Percentiles rank a stretch among this genome's conserved stretches.
phyloP scores from a whole-genome alignment of 2,888 invertebrate genomes.

The Malthinus flaveolus region DNA sequence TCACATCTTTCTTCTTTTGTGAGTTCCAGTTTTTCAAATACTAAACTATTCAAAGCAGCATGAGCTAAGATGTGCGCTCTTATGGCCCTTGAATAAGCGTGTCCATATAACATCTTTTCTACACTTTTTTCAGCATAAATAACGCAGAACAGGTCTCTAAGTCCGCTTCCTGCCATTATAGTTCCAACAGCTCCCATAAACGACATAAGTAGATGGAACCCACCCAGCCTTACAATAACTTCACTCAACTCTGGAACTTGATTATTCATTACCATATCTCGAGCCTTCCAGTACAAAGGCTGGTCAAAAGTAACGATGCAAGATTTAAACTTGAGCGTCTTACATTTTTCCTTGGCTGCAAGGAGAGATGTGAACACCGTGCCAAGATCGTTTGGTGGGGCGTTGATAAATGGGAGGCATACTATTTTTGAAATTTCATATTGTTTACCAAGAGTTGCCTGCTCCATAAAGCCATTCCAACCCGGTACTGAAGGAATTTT shows the following conservation, averaged over 20 bases:
- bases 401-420: conserved; percentile 45
- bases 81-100: conserved; percentile 2
- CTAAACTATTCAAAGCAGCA: background rate
- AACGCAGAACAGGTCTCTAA: background rate
- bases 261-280: conserved; percentile 4
- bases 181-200: background rate
- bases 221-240: conserved; percentile 6
- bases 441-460: conserved; percentile 27
- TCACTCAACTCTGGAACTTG: conserved; percentile 5
- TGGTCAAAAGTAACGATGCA: conserved; percentile 7
- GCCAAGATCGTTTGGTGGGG: conserved; percentile 41
- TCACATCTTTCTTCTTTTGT: background rate
- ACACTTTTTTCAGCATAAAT: background rate
- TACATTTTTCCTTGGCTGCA: conserved; percentile 20
- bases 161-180: conserved; percentile 1
- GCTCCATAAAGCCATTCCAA: conserved; percentile 43
- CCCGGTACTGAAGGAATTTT: conserved; percentile 20
- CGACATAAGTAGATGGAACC: conserved; percentile 5
- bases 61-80: conserved; percentile 1
- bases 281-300: conserved; percentile 12
- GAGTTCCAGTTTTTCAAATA: background rate
- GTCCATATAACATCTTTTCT: background rate
- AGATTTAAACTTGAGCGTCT: background rate
- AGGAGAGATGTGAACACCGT: conserved; percentile 42
- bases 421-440: conserved; percentile 38